Evolutionary conservation across 2,797 vertebrate genomes (phyloP), one percentile per base, ranked within the genome.

Genomic region (Sparidentex hasta): DNA sequence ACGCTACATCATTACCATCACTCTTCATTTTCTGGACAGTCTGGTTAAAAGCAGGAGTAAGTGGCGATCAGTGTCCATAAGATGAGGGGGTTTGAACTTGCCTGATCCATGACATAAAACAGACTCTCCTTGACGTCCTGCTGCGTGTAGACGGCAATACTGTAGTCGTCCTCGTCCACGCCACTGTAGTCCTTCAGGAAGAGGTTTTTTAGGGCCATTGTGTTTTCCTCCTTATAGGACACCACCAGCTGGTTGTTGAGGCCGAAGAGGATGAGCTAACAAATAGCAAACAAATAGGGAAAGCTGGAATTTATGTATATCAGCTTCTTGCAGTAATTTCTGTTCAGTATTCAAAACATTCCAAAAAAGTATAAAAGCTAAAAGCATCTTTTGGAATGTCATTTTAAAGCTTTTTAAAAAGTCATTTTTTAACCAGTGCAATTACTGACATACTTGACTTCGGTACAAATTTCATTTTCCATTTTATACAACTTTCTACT

Each of bases 231-330:
- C 90, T 98, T 99, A 81, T 98, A 99, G 5, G 97, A 95, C 79
- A 98, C 98, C 81, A 99, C 98, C 87, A 98, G 91, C 90, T 99
- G 98, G 92, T 99, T 99, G 91, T 96, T 98, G 84, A 99, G 95
- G 51, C 98, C 98, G 64, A 99, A 99, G 47, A 97, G 90, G 65
- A 99, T 88, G 47, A 99, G 97, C 98, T 99, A 58, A n/a, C n/a
- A n/a, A 1, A 4, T 43, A 25, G 27, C 44, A 70, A 61, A 50
- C 23, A 41, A 13, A 14, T 84, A 33, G 12, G 38, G 21, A 57
- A 20, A 27, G 9, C 41, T 29, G 18, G 16, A 18, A 55, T 27
- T 25, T 16, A 33, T 33, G 29, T 0, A 50, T 13, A 20, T 46
- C 9, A 4, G 11, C 51, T 50, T 18, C 5, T 47, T 23, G 13